Evolutionary conservation across 2,113 vertebrate species (phyloP).

Genomic region (Vanacampus margaritifer): DNA sequence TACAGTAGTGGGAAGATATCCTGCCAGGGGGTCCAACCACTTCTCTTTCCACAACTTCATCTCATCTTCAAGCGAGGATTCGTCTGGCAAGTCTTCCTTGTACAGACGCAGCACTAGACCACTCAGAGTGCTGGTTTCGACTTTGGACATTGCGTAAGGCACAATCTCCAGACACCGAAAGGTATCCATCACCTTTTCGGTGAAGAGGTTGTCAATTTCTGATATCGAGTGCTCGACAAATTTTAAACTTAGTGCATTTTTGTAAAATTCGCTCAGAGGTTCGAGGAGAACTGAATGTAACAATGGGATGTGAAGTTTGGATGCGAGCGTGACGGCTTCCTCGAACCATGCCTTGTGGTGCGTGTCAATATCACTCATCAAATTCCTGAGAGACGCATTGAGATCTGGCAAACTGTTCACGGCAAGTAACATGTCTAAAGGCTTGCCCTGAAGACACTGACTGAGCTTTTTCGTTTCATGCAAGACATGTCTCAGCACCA

Average conservation of each 20-base stretch:
- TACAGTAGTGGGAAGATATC: slow-evolving; percentile 69
- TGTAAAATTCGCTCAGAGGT: slow-evolving; percentile 70
- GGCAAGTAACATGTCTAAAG: slow-evolving; percentile 69
- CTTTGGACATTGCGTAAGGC: slow-evolving; percentile 78
- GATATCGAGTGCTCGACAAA: slow-evolving; percentile 62
- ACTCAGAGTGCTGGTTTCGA: slow-evolving; percentile 65
- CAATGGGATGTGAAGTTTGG: slow-evolving; percentile 61
- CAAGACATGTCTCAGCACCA: slow-evolving; percentile 68
- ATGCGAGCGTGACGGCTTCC: slow-evolving; percentile 65
- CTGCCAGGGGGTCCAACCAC: slow-evolving; percentile 64
- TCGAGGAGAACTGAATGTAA: slow-evolving; percentile 66
- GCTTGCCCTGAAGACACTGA: slow-evolving; percentile 69
- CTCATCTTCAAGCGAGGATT: slow-evolving; percentile 63
- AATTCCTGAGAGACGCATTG: slow-evolving; percentile 53
- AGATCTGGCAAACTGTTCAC: slow-evolving; percentile 62
- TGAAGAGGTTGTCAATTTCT: slow-evolving; percentile 70
- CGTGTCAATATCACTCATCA: slow-evolving; percentile 58
- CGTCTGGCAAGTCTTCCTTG: slow-evolving; percentile 73
- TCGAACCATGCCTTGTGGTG: slow-evolving; percentile 74
- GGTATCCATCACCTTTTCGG: slow-evolving; percentile 66
- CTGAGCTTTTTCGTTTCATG: slow-evolving; percentile 63
- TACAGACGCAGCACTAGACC: slow-evolving; percentile 64
- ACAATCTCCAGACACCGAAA: slow-evolving; percentile 77
- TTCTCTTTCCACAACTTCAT: slow-evolving; percentile 72
- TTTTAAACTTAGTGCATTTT: slow-evolving; percentile 60